Base-by-base conservation (phyloP, 2,888 invertebrate species). In the Chrysotoxum bicinctum region DNA sequence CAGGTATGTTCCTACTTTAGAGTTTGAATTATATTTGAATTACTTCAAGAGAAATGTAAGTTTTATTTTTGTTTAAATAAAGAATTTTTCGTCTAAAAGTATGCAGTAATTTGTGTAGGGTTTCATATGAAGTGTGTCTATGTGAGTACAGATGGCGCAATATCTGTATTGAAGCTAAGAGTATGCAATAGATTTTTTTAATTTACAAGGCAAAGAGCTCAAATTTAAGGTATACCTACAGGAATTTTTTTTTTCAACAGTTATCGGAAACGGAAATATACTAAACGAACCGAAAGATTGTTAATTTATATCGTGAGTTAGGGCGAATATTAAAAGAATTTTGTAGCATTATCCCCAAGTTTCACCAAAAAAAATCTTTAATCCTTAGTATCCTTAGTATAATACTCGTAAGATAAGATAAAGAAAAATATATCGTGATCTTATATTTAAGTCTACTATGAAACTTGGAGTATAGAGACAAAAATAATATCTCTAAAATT, bases 1-100 rank as follows among this genome's bases (percentile, higher is more conserved):
- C 84, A 84, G 84, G 84, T 84, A 84, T 75, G 84, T 80, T 60
- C 0, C 0, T 32, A 21, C n/a, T 14, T 19, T 0, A 60, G 26
- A 26, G 12, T 0, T 30, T 43, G 5, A 37, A 30, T n/a, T 14
- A 14, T 37, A 10, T 30, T 2, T 64, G 30, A 58, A 72, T n/a
- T 35, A 21, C 16, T 26, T 5, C 12, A 43, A 21, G 3, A 4
- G 1, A 9, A 4, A 12, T 9, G n/a, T 80, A 30, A 75, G 79
- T 80, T 56, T 2, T 19, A 30, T 56, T 30, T 23, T n/a, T n/a
- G n/a, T n/a, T n/a, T 3, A 37, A 10, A 30, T 21, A 35, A 1
- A 43, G 0, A 40, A 40, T n/a, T 4, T 6, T 14, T 8, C 3
- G 23, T 26, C 37, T 23, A 48, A 54, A 73, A 79, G 73, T 73